A percentile compares a stretch with the other conserved stretches of the same genome.
Conservation (phyloP, 2,888 invertebrate genomes). For the Zygothrica quintamaculata region DNA sequence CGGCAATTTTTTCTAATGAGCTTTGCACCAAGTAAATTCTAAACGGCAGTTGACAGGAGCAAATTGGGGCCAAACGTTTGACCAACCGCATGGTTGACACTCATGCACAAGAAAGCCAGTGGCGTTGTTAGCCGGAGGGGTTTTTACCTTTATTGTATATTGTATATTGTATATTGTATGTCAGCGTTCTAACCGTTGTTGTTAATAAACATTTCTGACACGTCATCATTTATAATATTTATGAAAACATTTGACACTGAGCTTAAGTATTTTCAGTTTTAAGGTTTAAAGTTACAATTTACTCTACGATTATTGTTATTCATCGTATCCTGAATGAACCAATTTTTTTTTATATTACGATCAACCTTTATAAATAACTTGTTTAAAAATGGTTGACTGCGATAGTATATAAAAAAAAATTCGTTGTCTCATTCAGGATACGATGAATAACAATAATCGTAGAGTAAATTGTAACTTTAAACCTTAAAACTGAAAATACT, state of each 20-base stretch:
- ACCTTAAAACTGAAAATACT: slow-evolving; percentile 8
- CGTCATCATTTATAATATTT: slow-evolving; percentile 22
- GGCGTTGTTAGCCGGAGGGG: slow-evolving; percentile 14
- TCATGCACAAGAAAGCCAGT: not conserved
- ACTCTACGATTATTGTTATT: too few species aligned
- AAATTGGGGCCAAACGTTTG: slow-evolving; percentile 52
- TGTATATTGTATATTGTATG: not conserved
- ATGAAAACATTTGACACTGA: slow-evolving; percentile 33
- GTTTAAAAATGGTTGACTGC: too few species aligned
- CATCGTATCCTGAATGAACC: too few species aligned
- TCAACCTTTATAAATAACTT: too few species aligned
- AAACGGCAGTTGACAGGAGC: slow-evolving; percentile 56
- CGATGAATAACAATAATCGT: too few species aligned
- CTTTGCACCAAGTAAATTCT: slow-evolving; percentile 45
- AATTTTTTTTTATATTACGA: too few species aligned
- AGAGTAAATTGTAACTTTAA: slow-evolving; percentile 12
- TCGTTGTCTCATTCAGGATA: too few species aligned
- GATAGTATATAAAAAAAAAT: too few species aligned
- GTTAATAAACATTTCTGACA: slow-evolving; percentile 34
- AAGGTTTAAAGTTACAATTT: slow-evolving; percentile 10
- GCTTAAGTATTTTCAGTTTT: slow-evolving; percentile 6
- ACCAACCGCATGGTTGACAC: slow-evolving; percentile 33
- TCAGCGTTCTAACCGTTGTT: slow-evolving; percentile 1
- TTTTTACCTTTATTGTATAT: slow-evolving; percentile 13
- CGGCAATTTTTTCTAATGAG: slow-evolving; percentile 64